Evolutionary conservation across 53 echinoderm and acorn worm species (phyloP).

Genomic region (Temnopleurus reevesii): DNA sequence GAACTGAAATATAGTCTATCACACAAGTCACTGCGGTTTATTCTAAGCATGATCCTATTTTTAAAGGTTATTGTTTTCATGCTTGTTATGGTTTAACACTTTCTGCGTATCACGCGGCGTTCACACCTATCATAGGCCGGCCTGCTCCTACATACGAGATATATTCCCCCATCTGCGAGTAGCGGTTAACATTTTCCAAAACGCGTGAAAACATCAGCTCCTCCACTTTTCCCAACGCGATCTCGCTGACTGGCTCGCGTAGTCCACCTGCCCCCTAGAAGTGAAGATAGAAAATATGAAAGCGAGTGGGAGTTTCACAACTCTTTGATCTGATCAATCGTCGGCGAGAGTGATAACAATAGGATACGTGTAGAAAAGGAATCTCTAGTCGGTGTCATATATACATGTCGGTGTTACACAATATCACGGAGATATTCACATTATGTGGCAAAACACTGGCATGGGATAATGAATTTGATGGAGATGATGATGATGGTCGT

Average conservation of each 20-base stretch:
- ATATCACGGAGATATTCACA: not conserved
- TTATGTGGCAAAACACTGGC: constrained; percentile 16
- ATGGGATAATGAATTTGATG: not conserved
- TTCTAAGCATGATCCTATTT: constrained; percentile 15
- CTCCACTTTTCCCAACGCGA: not conserved
- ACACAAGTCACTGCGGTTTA: constrained; percentile 42
- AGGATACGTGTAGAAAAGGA: not conserved
- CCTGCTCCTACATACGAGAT: not conserved
- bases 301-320: constrained; percentile 3
- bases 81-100: constrained; percentile 34
- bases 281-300: not conserved
- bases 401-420: constrained; percentile 11
- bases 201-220: constrained; percentile 23
- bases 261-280: not conserved
- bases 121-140: not conserved
- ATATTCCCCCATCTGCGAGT: not conserved
- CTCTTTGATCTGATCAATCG: constrained; percentile 9
- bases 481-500: too few species aligned
- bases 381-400: not conserved
- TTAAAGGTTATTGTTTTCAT: constrained; percentile 38
- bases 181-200: not conserved
- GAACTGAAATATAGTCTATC: constrained; percentile 56
- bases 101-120: not conserved
- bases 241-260: not conserved
- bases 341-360: not conserved